Percentiles rank a stretch among this genome's conserved stretches.
phyloP scores from a whole-genome alignment of 2,888 invertebrate genomes.

The Heliconius sara region DNA sequence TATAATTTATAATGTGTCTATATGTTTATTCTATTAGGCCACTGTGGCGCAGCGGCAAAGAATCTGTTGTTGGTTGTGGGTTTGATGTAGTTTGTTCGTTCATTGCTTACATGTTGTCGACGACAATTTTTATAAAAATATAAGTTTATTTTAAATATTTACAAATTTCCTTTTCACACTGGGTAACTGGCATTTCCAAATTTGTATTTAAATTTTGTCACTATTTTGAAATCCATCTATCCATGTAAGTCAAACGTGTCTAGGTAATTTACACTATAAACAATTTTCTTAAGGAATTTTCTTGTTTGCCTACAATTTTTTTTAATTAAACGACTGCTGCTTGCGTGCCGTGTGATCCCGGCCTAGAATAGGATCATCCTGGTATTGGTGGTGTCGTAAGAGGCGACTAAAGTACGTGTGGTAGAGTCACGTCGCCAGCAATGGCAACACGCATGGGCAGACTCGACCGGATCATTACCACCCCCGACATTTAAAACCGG shows the following conservation, averaged over 20 bases:
- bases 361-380: too few species aligned
- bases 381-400: too few species aligned
- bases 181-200: slow-evolving; percentile 6
- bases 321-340: slow-evolving; percentile 3
- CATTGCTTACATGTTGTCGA: too few species aligned
- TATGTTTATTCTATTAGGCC: not conserved
- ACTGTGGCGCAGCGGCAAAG: not conserved
- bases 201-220: not conserved
- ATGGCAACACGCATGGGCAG: too few species aligned
- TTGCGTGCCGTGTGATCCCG: too few species aligned
- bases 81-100: too few species aligned
- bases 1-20: not conserved
- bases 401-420: too few species aligned
- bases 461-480: too few species aligned
- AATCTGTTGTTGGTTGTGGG: too few species aligned
- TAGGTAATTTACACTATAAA: slow-evolving; percentile 8
- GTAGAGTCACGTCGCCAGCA: too few species aligned
- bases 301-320: slow-evolving; percentile 17
- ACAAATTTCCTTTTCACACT: not conserved
- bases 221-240: slow-evolving; percentile 17
- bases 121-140: not conserved
- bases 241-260: slow-evolving; percentile 10
- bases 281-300: slow-evolving; percentile 21
- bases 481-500: too few species aligned
- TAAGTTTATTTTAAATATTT: not conserved